Conservation (phyloP, 2,888 invertebrate genomes). For the Bunonema sp. region DNA sequence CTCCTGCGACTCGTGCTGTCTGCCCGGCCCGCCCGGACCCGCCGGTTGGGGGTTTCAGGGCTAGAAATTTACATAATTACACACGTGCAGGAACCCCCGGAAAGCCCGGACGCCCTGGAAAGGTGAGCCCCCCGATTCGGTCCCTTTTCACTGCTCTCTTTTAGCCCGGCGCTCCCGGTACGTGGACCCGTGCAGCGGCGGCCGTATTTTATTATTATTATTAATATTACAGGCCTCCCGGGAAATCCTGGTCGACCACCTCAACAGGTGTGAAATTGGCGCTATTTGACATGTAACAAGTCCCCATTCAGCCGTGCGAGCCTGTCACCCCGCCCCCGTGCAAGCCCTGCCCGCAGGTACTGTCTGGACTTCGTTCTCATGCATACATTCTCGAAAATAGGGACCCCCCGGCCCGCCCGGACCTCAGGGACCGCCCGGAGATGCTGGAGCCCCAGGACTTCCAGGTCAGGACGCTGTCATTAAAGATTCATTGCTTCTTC, state of each 20-base stretch:
- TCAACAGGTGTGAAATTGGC: too few relatives aligned
- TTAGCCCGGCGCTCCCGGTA: slow-evolving; percentile 16
- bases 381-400: slow-evolving; percentile 1
- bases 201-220: too few relatives aligned
- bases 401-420: slow-evolving; percentile 17
- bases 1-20: slow-evolving; percentile 7
- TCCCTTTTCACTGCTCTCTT: too few relatives aligned
- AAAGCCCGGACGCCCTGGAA: slow-evolving; percentile 22
- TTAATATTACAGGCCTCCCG: slow-evolving; percentile 13
- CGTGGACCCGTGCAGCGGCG: too few relatives aligned
- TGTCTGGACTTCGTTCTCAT: slow-evolving; percentile 17
- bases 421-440: slow-evolving; percentile 21
- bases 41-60: too few relatives aligned
- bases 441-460: slow-evolving; percentile 18
- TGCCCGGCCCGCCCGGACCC: slow-evolving; percentile 11
- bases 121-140: too few relatives aligned
- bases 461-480: slow-evolving; percentile 16
- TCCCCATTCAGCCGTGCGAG: slow-evolving; percentile 25
- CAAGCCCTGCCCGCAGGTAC: slow-evolving; percentile 22
- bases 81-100: slow-evolving; percentile 25
- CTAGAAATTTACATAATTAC: too few relatives aligned
- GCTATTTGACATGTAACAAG: too few relatives aligned
- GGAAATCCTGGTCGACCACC: slow-evolving; percentile 29
- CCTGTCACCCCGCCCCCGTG: slow-evolving; percentile 22
- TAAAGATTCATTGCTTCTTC: too few relatives aligned